These are phyloP conservation scores for Ficedula albicollis DNA, from an alignment of 2,797 vertebrate genomes.

Conservation along the genomic window DNA sequence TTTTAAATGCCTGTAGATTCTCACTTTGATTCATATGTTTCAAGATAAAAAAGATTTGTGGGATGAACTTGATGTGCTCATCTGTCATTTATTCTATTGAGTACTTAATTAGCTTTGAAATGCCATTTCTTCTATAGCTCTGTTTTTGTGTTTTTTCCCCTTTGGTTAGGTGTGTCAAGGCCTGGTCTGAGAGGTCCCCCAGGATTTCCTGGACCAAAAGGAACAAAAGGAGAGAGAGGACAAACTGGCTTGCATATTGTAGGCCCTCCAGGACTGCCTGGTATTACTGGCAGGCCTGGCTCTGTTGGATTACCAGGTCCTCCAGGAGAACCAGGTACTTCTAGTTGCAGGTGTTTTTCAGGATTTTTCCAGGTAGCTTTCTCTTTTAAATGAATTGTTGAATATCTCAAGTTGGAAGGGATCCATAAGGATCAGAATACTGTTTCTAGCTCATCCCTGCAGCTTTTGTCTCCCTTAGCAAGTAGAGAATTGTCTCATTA, in stretches of 20 bases:
- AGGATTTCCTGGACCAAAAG: constrained; percentile 74
- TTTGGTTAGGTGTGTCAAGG: constrained; percentile 64
- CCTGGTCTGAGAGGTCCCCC: constrained; percentile 69
- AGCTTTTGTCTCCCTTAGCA: not conserved
- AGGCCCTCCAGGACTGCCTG: constrained; percentile 69
- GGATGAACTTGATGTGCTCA: not conserved
- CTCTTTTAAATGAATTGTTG: not conserved
- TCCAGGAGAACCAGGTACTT: constrained; percentile 74
- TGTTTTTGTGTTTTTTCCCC: not conserved
- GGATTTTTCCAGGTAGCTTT: not conserved
- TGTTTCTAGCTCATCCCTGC: not conserved
- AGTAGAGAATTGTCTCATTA: not conserved
- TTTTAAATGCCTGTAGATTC: not conserved
- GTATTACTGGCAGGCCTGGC: constrained; percentile 69
- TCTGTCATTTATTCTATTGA: not conserved
- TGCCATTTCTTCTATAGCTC: not conserved
- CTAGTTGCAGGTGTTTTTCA: not conserved
- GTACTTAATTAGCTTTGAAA: not conserved
- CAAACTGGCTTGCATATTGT: constrained; percentile 49
- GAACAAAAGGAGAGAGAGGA: constrained; percentile 74
- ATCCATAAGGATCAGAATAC: not conserved
- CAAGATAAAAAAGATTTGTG: not conserved
- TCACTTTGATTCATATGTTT: not conserved
- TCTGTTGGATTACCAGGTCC: constrained; percentile 65
- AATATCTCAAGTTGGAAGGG: not conserved